Conservation (phyloP, 2,113 vertebrate genomes). For the Pantherophis guttatus region DNA sequence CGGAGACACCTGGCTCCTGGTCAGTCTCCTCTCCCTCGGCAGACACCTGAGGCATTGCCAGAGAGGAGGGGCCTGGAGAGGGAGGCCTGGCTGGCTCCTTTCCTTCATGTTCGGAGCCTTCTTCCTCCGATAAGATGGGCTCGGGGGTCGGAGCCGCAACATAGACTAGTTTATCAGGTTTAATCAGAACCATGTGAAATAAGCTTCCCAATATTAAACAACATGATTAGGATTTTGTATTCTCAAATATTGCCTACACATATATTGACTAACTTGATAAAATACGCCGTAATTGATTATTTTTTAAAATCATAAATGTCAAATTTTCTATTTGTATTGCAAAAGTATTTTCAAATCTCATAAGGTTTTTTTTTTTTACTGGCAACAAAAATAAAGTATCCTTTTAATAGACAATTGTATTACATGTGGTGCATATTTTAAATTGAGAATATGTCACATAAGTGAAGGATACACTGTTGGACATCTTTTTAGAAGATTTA, state of each 20-base stretch:
- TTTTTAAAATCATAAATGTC: not conserved
- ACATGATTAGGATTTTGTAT: not conserved
- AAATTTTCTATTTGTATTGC: not conserved
- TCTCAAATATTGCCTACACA: not conserved
- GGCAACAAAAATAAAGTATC: not conserved
- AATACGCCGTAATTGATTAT: not conserved
- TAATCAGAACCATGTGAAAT: not conserved
- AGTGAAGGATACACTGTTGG: slow-evolving; percentile 61
- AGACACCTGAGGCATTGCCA: too few species aligned
- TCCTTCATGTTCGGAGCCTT: too few species aligned
- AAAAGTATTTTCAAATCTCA: not conserved
- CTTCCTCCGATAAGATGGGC: too few species aligned
- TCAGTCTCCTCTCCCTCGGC: too few species aligned
- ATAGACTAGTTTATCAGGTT: not conserved
- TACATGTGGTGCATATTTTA: slow-evolving; percentile 42
- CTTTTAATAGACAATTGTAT: not conserved
- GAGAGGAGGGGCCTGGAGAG: too few species aligned
- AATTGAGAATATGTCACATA: slow-evolving; percentile 51
- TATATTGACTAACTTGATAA: not conserved
- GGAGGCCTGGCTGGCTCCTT: too few species aligned
- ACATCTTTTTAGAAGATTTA: slow-evolving; percentile 66
- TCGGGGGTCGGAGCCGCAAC: too few species aligned
- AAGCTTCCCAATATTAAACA: not conserved
- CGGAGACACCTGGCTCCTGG: too few species aligned
- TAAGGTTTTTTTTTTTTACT: not conserved